Evolutionary conservation across 2,797 vertebrate genomes (phyloP).

Genomic region (Onychomys leucogaster): DNA sequence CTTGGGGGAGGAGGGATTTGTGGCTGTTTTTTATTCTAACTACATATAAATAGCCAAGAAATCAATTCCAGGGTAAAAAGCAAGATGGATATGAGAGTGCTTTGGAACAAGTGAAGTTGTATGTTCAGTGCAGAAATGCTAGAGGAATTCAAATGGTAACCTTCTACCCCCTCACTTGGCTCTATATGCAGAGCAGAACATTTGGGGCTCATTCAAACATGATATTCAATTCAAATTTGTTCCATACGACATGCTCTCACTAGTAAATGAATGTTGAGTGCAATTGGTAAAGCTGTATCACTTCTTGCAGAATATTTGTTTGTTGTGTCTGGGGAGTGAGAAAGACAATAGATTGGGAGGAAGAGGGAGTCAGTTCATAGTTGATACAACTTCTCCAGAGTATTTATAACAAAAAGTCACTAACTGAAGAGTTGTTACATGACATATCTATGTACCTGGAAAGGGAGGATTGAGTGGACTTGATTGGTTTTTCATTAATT

Average conservation of each 20-base stretch:
- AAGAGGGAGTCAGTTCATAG: constrained; percentile 53
- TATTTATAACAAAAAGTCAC: constrained; percentile 50
- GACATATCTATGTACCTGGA: constrained; percentile 39
- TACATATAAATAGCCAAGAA: constrained; percentile 38
- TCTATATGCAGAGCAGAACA: constrained; percentile 61
- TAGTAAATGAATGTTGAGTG: constrained; percentile 53
- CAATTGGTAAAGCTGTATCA: constrained; percentile 57
- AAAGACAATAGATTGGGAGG: constrained; percentile 12
- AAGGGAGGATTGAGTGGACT: constrained; percentile 19
- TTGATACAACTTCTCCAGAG: constrained; percentile 57
- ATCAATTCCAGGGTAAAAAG: constrained; percentile 41
- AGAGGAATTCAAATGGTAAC: background rate
- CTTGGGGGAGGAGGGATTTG: background rate
- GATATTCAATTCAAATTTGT: constrained; percentile 68
- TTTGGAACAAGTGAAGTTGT: constrained; percentile 41
- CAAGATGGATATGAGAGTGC: background rate
- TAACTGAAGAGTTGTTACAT: constrained; percentile 10
- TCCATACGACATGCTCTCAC: constrained; percentile 63
- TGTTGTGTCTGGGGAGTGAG: constrained; percentile 42
- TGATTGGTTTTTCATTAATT: constrained; percentile 60
- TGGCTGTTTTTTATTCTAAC: constrained; percentile 21
- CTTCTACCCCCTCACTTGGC: background rate
- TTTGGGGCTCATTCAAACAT: constrained; percentile 63
- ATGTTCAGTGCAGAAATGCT: background rate
- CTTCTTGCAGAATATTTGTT: constrained; percentile 52